Evolutionary conservation across 2,888 invertebrate genomes (phyloP).

Genomic region (Andrena flavipes): DNA sequence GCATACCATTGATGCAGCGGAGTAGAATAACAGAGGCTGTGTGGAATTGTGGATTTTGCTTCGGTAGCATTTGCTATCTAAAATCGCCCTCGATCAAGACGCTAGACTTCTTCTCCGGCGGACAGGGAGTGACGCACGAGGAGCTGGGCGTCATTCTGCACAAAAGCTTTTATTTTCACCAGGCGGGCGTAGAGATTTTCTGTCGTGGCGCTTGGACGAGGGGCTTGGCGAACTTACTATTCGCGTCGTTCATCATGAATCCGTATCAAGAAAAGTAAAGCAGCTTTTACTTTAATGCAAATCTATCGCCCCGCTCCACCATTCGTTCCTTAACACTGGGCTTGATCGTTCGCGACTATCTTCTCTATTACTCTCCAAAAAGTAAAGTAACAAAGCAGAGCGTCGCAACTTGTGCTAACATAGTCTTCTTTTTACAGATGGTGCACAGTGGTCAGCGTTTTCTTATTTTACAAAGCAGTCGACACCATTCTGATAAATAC

Average conservation of each 20-base stretch:
- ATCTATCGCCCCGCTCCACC: neutral
- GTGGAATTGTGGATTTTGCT: slow-evolving; percentile 75
- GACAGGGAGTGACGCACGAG: slow-evolving; percentile 55
- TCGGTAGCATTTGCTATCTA: slow-evolving; percentile 73
- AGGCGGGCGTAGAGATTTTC: slow-evolving; percentile 69
- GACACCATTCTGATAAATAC: slow-evolving; percentile 66
- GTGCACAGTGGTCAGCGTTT: slow-evolving; percentile 56
- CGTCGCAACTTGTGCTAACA: neutral
- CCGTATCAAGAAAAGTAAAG: slow-evolving; percentile 73
- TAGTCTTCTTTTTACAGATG: slow-evolving; percentile 54
- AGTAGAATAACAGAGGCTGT: slow-evolving; percentile 72
- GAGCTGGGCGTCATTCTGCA: slow-evolving; percentile 71
- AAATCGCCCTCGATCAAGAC: slow-evolving; percentile 52
- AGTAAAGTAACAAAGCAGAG: neutral
- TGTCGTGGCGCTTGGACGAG: slow-evolving; percentile 70
- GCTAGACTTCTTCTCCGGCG: slow-evolving; percentile 47
- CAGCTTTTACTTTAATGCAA: neutral
- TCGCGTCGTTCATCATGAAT: slow-evolving; percentile 71
- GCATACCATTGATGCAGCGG: slow-evolving; percentile 68
- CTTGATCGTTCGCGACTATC: neutral
- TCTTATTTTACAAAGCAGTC: slow-evolving; percentile 72
- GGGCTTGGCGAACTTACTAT: slow-evolving; percentile 74
- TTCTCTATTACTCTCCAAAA: neutral
- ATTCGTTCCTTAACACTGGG: neutral
- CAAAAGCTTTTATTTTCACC: slow-evolving; percentile 76